Evolutionary conservation across 53 echinoderm and acorn worm genomes (phyloP).

Genomic region (Astropecten irregularis): DNA sequence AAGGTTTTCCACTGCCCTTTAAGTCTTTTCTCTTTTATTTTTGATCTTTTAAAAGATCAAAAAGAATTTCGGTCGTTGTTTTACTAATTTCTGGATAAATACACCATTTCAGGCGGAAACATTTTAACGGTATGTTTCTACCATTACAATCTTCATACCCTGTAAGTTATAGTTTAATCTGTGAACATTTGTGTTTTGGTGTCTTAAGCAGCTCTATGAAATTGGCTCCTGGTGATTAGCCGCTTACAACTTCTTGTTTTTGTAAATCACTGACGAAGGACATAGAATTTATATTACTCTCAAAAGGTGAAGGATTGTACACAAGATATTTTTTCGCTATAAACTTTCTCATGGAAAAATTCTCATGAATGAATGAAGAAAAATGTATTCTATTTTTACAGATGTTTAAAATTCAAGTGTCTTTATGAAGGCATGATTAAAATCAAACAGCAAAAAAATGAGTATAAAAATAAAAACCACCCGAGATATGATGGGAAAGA

Average conservation of each 20-base stretch:
- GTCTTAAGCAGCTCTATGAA: no score
- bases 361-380: conserved; percentile 13
- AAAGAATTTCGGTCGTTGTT: no score
- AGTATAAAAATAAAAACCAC: conserved; percentile 1
- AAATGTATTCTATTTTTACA: conserved; percentile 55
- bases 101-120: no score
- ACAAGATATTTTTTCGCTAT: conserved; percentile 40
- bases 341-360: conserved; percentile 48
- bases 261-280: background rate
- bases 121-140: no score
- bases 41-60: no score
- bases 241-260: background rate
- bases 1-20: no score
- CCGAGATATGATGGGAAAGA: conserved; percentile 1
- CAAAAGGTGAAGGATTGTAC: conserved; percentile 43
- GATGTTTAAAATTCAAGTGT: conserved; percentile 29
- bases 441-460: background rate
- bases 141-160: no score
- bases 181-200: no score
- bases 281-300: conserved; percentile 29
- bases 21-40: no score
- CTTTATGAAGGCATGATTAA: background rate
- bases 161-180: no score
- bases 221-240: no score
- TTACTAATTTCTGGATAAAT: no score